A percentile compares a stretch with the other conserved stretches of the same genome.
Conservation (phyloP, 2,888 invertebrate genomes). For the Ennomos erosarius region DNA sequence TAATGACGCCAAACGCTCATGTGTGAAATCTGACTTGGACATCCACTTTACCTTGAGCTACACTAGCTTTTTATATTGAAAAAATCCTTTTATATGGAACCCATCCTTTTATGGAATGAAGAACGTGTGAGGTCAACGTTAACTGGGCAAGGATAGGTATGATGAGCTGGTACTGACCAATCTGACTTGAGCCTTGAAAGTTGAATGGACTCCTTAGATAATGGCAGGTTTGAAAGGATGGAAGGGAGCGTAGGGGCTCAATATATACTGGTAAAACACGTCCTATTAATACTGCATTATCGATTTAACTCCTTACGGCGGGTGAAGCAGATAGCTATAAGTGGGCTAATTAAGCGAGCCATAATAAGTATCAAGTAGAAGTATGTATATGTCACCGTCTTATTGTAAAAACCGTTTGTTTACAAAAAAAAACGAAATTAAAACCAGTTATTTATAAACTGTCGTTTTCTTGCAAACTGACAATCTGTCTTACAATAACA, state of each 20-base stretch:
- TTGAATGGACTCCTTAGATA: slow-evolving; percentile 13
- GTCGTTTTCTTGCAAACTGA: too few species aligned
- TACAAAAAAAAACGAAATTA: too few species aligned
- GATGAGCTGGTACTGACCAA: slow-evolving; percentile 16
- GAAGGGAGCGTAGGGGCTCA: slow-evolving; percentile 5
- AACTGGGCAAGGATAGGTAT: not conserved
- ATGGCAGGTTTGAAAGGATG: not conserved
- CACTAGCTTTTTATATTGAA: not conserved
- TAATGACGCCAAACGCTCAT: too few species aligned
- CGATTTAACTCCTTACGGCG: slow-evolving; percentile 38
- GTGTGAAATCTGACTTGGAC: not conserved
- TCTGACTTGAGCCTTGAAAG: slow-evolving; percentile 8
- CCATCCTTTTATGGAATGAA: not conserved
- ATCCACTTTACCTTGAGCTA: slow-evolving; percentile 2
- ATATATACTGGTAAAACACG: slow-evolving; percentile 15
- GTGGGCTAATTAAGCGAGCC: not conserved
- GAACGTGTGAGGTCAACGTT: not conserved
- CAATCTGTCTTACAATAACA: too few species aligned
- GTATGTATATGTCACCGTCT: too few species aligned
- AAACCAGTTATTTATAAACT: too few species aligned
- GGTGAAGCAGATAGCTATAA: not conserved
- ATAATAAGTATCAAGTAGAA: too few species aligned
- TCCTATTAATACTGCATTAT: slow-evolving; percentile 64
- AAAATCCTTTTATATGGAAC: too few species aligned
- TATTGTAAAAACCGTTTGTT: too few species aligned